Percentiles rank a stretch among this genome's conserved stretches.
Conservation (phyloP, 1,140 invertebrate genomes). For the Lineus longissimus region DNA sequence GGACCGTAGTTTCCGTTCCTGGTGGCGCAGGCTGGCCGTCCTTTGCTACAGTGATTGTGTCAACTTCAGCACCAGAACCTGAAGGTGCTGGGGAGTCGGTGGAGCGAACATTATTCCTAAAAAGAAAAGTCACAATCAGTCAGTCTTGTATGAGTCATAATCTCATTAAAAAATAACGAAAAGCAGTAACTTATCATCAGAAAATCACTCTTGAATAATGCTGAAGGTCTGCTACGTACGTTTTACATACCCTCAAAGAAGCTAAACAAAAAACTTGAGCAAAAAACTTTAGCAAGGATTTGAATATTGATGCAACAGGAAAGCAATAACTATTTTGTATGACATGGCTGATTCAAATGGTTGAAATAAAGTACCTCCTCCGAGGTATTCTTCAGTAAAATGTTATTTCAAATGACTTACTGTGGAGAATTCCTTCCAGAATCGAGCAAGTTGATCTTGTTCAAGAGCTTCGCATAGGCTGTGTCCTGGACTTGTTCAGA, state of each 20-base stretch:
- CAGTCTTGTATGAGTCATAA: too few species aligned
- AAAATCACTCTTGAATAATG: neutral
- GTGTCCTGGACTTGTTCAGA: conserved; percentile 4
- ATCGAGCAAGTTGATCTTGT: neutral
- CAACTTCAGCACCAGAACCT: conserved; percentile 13
- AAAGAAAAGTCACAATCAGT: neutral
- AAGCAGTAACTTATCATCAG: neutral
- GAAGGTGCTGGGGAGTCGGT: conserved; percentile 8
- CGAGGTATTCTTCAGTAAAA: neutral
- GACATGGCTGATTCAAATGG: too few species aligned
- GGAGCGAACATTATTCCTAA: neutral
- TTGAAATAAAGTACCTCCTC: neutral
- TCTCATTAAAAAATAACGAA: too few species aligned
- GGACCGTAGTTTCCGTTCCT: conserved; percentile 20
- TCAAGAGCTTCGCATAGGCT: neutral
- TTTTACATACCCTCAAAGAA: too few species aligned
- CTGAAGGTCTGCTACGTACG: too few species aligned
- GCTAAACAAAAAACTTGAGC: too few species aligned
- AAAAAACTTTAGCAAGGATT: too few species aligned
- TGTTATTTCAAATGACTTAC: neutral
- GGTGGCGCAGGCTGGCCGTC: conserved; percentile 21
- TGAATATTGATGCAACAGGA: too few species aligned
- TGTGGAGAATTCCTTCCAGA: neutral
- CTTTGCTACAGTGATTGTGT: conserved; percentile 38
- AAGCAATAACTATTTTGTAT: too few species aligned